phyloP scores from a whole-genome alignment of 2,888 invertebrate genomes.

The Orthosia gracilis region DNA sequence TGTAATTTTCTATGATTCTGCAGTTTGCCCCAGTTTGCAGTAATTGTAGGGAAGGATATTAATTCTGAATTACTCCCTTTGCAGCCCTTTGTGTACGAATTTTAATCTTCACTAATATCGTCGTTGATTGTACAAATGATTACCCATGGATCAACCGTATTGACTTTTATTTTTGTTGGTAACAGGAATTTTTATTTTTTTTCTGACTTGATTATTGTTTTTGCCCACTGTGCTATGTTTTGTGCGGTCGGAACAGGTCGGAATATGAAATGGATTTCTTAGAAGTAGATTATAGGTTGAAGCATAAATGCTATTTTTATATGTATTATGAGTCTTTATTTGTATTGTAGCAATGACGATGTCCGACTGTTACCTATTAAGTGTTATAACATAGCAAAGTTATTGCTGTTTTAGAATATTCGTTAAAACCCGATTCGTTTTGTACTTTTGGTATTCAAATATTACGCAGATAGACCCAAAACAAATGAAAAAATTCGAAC shows the following conservation, averaged over 20 bases:
- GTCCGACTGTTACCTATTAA: no score
- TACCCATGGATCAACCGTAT: conserved; percentile 54
- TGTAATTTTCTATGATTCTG: conserved; percentile 89
- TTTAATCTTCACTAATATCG: conserved; percentile 84
- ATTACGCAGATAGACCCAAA: conserved; percentile 1
- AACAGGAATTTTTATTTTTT: conserved; percentile 27
- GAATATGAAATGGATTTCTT: conserved; percentile 13
- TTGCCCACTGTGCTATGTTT: conserved; percentile 32
- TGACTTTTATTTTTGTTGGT: conserved; percentile 44
- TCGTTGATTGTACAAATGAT: conserved; percentile 71
- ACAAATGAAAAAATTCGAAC: background rate
- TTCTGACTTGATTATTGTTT: background rate
- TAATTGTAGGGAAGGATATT: conserved; percentile 84
- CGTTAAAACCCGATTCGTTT: background rate
- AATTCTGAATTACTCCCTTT: conserved; percentile 83
- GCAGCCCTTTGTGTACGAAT: conserved; percentile 81
- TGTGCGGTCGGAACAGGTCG: background rate
- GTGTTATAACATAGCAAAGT: background rate
- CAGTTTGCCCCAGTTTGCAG: conserved; percentile 83
- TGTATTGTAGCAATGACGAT: background rate
- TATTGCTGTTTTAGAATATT: background rate
- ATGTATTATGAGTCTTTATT: background rate
- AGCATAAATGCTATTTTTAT: conserved; percentile 1
- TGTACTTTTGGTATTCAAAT: conserved; percentile 18
- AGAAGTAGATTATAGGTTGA: conserved; percentile 21